Percentiles rank a stretch among this genome's conserved stretches.
Evolutionary conservation across 2,888 invertebrate genomes (phyloP).

Genomic region (Melanotus villosus): DNA sequence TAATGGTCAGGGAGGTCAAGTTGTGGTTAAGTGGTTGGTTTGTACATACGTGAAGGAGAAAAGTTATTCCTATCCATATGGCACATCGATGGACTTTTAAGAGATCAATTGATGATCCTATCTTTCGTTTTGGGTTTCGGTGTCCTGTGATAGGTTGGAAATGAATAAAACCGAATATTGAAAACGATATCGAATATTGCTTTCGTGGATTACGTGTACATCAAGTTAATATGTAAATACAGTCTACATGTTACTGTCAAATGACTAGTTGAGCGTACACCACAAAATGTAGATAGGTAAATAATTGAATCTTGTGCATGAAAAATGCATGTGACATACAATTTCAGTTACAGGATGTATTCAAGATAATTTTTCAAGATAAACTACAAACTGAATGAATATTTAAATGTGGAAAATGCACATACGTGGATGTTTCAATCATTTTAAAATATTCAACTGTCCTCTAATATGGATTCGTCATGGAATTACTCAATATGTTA

Average conservation of each 20-base stretch:
- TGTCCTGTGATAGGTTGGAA: background rate
- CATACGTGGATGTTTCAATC: no score
- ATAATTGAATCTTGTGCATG: slow-evolving; percentile 29
- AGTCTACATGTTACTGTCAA: slow-evolving; percentile 27
- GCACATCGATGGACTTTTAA: background rate
- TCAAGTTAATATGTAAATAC: slow-evolving; percentile 8
- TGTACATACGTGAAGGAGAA: slow-evolving; percentile 21
- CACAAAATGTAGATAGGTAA: slow-evolving; percentile 28
- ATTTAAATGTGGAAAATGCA: background rate
- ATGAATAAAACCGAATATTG: background rate
- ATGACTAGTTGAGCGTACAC: slow-evolving; percentile 34
- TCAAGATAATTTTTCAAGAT: slow-evolving; percentile 19
- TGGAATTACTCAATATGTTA: no score
- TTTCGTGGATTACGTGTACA: background rate
- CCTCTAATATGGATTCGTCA: no score
- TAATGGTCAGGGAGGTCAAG: slow-evolving; percentile 41
- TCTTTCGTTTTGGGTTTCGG: slow-evolving; percentile 7
- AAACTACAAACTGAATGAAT: background rate
- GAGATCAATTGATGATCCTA: background rate
- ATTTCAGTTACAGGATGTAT: slow-evolving; percentile 21
- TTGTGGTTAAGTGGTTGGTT: slow-evolving; percentile 33
- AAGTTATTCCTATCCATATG: slow-evolving; percentile 7
- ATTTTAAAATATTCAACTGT: no score
- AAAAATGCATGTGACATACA: slow-evolving; percentile 38
- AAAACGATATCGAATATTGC: background rate